phyloP scores from a whole-genome alignment of 37 sponge, comb jelly and placozoan genomes.

The Mnemiopsis leidyi region DNA sequence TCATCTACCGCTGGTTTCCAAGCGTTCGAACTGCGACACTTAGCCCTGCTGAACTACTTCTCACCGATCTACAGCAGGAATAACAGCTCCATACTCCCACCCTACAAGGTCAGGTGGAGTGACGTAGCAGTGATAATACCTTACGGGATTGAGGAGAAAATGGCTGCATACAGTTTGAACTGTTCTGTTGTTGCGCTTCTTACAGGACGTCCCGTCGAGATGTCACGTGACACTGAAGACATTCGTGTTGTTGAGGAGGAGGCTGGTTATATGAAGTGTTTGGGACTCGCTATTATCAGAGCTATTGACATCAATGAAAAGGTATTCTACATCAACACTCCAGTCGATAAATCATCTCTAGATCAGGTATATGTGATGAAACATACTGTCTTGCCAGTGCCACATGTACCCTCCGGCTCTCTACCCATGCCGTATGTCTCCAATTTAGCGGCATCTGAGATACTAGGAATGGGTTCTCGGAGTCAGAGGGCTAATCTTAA shows the following conservation, averaged over 20 bases:
- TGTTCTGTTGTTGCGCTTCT: slow-evolving; percentile 35
- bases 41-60: slow-evolving; percentile 42
- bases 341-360: neutral
- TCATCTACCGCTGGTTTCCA: neutral
- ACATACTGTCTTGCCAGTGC: slow-evolving; percentile 23
- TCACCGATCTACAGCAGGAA: slow-evolving; percentile 32
- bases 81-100: neutral
- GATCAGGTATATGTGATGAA: slow-evolving; percentile 9
- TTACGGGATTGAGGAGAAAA: neutral
- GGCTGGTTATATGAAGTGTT: neutral
- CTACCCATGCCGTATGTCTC: slow-evolving; percentile 15
- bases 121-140: neutral
- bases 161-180: neutral
- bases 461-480: slow-evolving; percentile 4
- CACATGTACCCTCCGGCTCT: slow-evolving; percentile 22
- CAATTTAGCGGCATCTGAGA: slow-evolving; percentile 10
- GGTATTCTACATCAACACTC: slow-evolving; percentile 45
- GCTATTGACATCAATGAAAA: neutral
- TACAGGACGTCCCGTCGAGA: neutral
- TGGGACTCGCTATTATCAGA: slow-evolving; percentile 41
- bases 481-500: slow-evolving; percentile 54
- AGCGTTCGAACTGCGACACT: slow-evolving; percentile 33
- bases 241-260: neutral
- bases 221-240: too few species aligned
- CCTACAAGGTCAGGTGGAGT: slow-evolving; percentile 20